Evolutionary conservation across 2,797 vertebrate species (phyloP), one percentile per base, ranked within the genome.

Genomic region (Columba guinea): DNA sequence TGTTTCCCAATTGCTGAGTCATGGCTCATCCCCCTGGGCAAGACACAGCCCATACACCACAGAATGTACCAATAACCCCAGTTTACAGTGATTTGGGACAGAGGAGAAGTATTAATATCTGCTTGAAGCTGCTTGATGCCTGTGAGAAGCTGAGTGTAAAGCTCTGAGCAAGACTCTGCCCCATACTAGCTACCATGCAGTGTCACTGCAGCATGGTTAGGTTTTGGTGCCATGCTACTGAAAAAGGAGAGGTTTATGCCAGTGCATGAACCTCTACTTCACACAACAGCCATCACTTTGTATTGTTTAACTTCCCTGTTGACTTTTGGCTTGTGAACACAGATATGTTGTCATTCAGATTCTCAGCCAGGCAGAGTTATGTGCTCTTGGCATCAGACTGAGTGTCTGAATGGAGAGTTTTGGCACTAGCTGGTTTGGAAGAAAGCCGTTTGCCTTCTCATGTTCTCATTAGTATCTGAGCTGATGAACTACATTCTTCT

Each of bases 391-490:
- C 79, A 65, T 19, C 3, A 1, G 34, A n/a, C 28, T 9, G 24
- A 60, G 56, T 9, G 84, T 83, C 68, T 90, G 91, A 90, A 74
- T 7, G 35, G 53, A 65, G 80, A 16, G 8, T 18, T 90, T 94
- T 95, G 82, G 92, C 84, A 86, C 37, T 49, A 75, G 68, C 11
- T 37, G 68, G 34, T 65, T 74, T 64, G 41, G 68, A 71, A 77
- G 53, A 62, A 88, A 89, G 68, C 79, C 64, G 37, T 94, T 91
- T 95, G 92, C 58, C 82, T 83, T 75, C 76, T 93, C 69, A 23
- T 71, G 71, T 93, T 88, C 84, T 95, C 78, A 89, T 93, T 92
- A 93, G 92, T 84, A 80, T 90, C 82, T 53, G 81, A 92, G 87
- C 84, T 80, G 84, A 93, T 83, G 75, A 95, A 87, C 22, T 26